These are phyloP conservation scores for Limenitis camilla DNA, from an alignment of 2,888 invertebrate genomes.

Conservation along the genomic window DNA sequence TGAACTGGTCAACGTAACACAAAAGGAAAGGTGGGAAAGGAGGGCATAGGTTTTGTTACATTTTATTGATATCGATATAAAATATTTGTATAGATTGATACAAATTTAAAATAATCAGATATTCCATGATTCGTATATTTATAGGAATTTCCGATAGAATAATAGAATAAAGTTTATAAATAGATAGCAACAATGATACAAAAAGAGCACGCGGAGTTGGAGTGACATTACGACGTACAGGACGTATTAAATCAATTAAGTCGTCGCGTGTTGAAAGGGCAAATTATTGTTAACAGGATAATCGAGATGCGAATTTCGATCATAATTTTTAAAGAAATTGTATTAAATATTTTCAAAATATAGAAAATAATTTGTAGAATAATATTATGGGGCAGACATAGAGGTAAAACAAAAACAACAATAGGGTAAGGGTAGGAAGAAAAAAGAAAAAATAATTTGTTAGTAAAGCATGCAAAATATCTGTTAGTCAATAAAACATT, in stretches of 20 bases:
- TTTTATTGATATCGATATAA: neutral
- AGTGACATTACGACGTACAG: constrained; percentile 43
- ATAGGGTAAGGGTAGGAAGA: constrained; percentile 38
- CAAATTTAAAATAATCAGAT: too few relatives aligned
- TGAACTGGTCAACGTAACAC: constrained; percentile 49
- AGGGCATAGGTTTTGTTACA: constrained; percentile 6
- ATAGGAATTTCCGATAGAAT: neutral
- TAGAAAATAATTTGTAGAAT: neutral
- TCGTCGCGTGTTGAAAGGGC: constrained; percentile 37
- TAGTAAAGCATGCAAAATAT: constrained; percentile 38
- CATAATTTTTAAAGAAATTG: neutral
- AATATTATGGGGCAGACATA: constrained; percentile 11
- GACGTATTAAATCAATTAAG: constrained; percentile 58
- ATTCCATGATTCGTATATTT: constrained; percentile 34
- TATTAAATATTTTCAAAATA: neutral
- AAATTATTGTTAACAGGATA: constrained; percentile 43
- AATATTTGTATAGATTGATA: too few relatives aligned
- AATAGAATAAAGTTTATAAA: constrained; percentile 15
- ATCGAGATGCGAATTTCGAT: constrained; percentile 20
- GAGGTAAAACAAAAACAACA: constrained; percentile 37
- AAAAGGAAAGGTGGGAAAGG: constrained; percentile 28
- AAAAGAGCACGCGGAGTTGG: constrained; percentile 50
- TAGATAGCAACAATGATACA: constrained; percentile 29
- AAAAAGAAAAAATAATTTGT: constrained; percentile 38
- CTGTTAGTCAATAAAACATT: constrained; percentile 6